phyloP scores from a whole-genome alignment of 2,888 invertebrate genomes.

The Tribolium freemani region DNA sequence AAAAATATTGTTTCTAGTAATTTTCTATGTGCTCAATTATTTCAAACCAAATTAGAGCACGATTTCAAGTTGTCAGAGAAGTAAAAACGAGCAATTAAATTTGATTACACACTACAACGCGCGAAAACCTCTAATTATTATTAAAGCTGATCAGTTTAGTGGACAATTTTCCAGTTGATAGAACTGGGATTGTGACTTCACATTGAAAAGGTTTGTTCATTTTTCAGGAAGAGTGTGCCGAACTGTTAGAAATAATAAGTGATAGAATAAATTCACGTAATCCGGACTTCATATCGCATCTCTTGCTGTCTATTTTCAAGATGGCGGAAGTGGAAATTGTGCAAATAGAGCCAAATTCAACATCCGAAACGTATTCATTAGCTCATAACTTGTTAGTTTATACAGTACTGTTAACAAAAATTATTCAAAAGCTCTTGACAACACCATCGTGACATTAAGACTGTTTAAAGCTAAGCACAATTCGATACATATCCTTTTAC shows the following conservation, averaged over 20 bases:
- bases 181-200: not conserved
- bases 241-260: conserved; percentile 84
- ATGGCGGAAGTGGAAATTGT: conserved; percentile 93
- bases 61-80: not conserved
- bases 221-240: conserved; percentile 87
- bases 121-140: not conserved
- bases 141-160: not conserved
- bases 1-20: not conserved
- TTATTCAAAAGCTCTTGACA: conserved; percentile 50
- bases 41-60: not conserved
- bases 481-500: conserved; percentile 63
- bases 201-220: not conserved
- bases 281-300: conserved; percentile 88
- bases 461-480: conserved; percentile 58
- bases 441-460: conserved; percentile 64
- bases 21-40: not conserved
- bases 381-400: conserved; percentile 49
- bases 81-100: not conserved
- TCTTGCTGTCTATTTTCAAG: conserved; percentile 90
- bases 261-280: conserved; percentile 88
- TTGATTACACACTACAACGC: not conserved
- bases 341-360: conserved; percentile 78
- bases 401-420: conserved; percentile 52
- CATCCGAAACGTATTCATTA: conserved; percentile 48
- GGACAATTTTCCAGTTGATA: not conserved